phyloP scores from a whole-genome alignment of 2,113 vertebrate genomes.

The Psettodes erumei region DNA sequence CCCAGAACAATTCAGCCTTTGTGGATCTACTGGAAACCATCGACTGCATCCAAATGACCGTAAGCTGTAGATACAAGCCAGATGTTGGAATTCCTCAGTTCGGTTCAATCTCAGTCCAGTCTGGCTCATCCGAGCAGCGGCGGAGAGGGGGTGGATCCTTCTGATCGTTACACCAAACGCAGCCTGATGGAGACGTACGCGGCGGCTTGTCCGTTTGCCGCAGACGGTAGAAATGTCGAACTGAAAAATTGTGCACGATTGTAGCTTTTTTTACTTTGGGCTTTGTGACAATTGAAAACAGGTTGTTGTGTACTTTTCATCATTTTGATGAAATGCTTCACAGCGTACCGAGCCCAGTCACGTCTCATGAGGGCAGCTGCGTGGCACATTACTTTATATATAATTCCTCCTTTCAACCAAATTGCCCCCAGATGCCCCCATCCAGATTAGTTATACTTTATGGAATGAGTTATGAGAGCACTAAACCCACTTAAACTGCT shows the following conservation, averaged over 20 bases:
- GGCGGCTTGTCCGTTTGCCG: constrained; percentile 21
- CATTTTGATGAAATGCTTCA: constrained; percentile 54
- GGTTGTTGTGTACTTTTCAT: constrained; percentile 47
- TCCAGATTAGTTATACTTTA: constrained; percentile 41
- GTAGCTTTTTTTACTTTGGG: constrained; percentile 17
- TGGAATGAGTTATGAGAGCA: constrained; percentile 34
- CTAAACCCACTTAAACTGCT: constrained; percentile 32
- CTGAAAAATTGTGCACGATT: constrained; percentile 27
- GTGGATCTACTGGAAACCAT: constrained; percentile 87
- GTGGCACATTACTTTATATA: constrained; percentile 49
- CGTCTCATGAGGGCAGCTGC: constrained; percentile 58
- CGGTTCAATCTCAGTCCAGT: constrained; percentile 82
- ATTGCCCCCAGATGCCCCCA: constrained; percentile 63
- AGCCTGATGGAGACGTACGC: constrained; percentile 30
- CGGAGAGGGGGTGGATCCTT: constrained; percentile 62
- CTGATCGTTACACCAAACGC: constrained; percentile 50
- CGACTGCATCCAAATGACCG: constrained; percentile 86
- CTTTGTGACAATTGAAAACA: constrained; percentile 65
- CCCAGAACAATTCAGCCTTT: constrained; percentile 86
- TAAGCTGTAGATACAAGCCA: constrained; percentile 87
- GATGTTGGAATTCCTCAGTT: constrained; percentile 86
- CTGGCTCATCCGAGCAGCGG: constrained; percentile 79
- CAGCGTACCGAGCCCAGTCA: constrained; percentile 32
- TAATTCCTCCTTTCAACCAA: constrained; percentile 57
- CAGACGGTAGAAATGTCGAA: constrained; percentile 27